Conservation (phyloP, 2,797 vertebrate species). For the Myotis pilosus region DNA sequence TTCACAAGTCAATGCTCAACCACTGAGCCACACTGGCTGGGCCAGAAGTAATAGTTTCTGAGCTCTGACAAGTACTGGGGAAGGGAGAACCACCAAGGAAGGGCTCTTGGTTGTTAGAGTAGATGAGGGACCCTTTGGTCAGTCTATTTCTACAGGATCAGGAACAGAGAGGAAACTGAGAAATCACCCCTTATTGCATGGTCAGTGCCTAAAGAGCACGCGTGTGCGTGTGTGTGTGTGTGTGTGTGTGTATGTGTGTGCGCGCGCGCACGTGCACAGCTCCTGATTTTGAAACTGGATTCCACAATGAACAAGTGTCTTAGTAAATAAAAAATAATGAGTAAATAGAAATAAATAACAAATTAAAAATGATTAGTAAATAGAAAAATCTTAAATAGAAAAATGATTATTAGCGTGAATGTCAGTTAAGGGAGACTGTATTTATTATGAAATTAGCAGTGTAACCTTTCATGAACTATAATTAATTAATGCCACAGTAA, state of each 20-base stretch:
- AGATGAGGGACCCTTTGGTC: not conserved
- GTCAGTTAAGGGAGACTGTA: not conserved
- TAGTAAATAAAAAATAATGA: not conserved
- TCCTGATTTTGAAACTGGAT: not conserved
- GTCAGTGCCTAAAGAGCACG: fast-evolving
- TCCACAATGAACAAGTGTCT: not conserved
- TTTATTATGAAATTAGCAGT: not conserved
- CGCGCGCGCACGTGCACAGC: too few relatives aligned
- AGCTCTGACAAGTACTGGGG: not conserved
- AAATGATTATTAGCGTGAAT: not conserved
- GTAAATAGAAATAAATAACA: not conserved
- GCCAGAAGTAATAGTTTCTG: not conserved
- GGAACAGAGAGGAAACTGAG: not conserved
- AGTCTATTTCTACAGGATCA: not conserved
- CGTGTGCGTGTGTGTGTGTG: too few relatives aligned
- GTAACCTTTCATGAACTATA: not conserved
- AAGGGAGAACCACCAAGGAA: not conserved
- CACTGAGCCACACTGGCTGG: too few relatives aligned
- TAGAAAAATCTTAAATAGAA: not conserved
- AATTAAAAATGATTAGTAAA: not conserved
- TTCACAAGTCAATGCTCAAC: too few relatives aligned
- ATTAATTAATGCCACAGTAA: not conserved
- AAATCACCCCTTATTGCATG: fast-evolving
- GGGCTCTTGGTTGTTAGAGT: not conserved
- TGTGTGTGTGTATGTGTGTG: too few relatives aligned